These are phyloP conservation scores for Symphodus melops DNA, from an alignment of 2,113 vertebrate species.

Conservation along the genomic window DNA sequence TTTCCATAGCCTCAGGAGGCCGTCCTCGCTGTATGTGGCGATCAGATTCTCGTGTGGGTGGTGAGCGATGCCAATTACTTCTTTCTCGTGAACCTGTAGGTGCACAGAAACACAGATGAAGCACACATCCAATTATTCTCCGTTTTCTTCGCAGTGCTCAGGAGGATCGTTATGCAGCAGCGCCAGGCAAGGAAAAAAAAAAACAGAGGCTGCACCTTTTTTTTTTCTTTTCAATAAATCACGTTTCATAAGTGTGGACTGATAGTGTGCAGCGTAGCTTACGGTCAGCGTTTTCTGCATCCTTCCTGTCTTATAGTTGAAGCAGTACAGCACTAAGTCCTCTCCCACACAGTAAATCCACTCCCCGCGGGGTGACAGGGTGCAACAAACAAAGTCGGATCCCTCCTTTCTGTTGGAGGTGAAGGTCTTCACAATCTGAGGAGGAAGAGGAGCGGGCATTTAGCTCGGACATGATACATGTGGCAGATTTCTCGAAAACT, in stretches of 20 bases:
- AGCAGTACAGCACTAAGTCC: constrained; percentile 97
- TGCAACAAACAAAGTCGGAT: constrained; percentile 95
- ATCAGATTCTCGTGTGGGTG: constrained; percentile 98
- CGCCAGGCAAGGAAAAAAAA: constrained; percentile 4
- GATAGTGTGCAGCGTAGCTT: constrained; percentile 38
- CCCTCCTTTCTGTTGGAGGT: constrained; percentile 93
- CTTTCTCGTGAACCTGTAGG: constrained; percentile 94
- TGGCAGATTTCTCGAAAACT: too few species aligned
- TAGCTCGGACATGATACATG: too few species aligned
- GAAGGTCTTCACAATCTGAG: constrained; percentile 90
- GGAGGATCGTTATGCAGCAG: neutral
- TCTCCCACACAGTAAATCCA: constrained; percentile 99
- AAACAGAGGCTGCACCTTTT: neutral
- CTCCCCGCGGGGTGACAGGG: constrained; percentile 94
- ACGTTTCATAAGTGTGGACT: neutral
- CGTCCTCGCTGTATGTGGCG: constrained; percentile 95
- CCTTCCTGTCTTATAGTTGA: constrained; percentile 92
- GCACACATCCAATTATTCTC: constrained; percentile 71
- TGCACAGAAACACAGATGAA: constrained; percentile 48
- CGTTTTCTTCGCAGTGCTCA: neutral
- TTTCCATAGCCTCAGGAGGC: constrained; percentile 87
- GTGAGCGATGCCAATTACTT: constrained; percentile 95
- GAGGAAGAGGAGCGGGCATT: neutral
- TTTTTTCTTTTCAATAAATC: constrained; percentile 3
- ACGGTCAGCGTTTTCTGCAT: constrained; percentile 96